phyloP scores from a whole-genome alignment of 2,888 invertebrate genomes.

The Mimas tiliae region DNA sequence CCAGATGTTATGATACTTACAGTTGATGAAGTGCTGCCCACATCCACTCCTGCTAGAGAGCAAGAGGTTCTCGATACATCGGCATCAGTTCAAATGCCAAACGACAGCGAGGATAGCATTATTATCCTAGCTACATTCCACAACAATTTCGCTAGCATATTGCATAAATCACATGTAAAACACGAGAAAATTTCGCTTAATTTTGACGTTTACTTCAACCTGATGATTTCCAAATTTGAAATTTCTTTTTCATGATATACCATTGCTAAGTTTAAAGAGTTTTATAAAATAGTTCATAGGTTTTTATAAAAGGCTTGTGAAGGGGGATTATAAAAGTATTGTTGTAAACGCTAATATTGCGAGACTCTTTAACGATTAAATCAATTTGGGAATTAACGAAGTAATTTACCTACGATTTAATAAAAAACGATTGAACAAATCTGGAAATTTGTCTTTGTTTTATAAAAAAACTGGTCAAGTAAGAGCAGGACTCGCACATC shows the following conservation, averaged over 20 bases:
- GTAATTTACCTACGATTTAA: too few species aligned
- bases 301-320: too few species aligned
- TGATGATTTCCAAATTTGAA: slow-evolving; percentile 58
- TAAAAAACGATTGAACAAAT: too few species aligned
- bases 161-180: slow-evolving; percentile 34
- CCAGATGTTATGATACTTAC: slow-evolving; percentile 35
- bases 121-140: slow-evolving; percentile 74
- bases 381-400: too few species aligned
- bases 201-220: slow-evolving; percentile 24
- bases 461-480: too few species aligned
- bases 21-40: slow-evolving; percentile 30
- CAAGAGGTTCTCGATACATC: slow-evolving; percentile 33
- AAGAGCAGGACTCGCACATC: too few species aligned
- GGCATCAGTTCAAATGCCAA: slow-evolving; percentile 52
- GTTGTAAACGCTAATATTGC: too few species aligned
- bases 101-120: slow-evolving; percentile 68
- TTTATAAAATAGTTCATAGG: neutral
- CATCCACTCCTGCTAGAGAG: slow-evolving; percentile 24
- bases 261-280: neutral
- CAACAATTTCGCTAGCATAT: slow-evolving; percentile 72
- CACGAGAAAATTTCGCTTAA: slow-evolving; percentile 36
- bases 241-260: slow-evolving; percentile 35
- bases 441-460: too few species aligned
- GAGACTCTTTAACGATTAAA: too few species aligned
- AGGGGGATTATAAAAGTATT: too few species aligned